Conservation (phyloP, 2,888 invertebrate species). For the Endomychus coccineus region DNA sequence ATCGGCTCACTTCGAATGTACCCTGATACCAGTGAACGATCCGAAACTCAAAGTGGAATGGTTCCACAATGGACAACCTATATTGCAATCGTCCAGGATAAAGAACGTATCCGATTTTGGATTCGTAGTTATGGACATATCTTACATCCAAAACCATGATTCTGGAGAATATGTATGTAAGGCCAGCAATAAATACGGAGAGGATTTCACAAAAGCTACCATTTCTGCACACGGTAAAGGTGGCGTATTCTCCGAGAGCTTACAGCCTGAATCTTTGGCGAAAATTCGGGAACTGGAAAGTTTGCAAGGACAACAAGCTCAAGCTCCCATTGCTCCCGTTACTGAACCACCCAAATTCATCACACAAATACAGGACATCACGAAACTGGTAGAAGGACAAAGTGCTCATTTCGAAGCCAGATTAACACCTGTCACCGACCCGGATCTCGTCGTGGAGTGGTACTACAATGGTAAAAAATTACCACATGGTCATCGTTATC, state of each 20-base stretch:
- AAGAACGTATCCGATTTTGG: conserved; percentile 94
- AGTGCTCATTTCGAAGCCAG: conserved; percentile 91
- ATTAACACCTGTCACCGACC: conserved; percentile 89
- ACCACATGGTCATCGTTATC: conserved; percentile 90
- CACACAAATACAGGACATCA: conserved; percentile 77
- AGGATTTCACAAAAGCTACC: conserved; percentile 80
- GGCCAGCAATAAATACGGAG: conserved; percentile 85
- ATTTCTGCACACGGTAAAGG: conserved; percentile 76
- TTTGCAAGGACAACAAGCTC: conserved; percentile 58
- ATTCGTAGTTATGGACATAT: conserved; percentile 88
- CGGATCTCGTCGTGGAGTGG: conserved; percentile 92
- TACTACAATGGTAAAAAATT: conserved; percentile 87
- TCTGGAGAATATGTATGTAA: conserved; percentile 89
- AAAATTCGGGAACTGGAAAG: conserved; percentile 82
- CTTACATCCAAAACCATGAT: conserved; percentile 89
- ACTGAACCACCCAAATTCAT: conserved; percentile 83
- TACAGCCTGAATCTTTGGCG: conserved; percentile 86
- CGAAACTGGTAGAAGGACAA: conserved; percentile 87
- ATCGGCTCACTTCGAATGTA: conserved; percentile 92
- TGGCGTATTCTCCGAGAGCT: conserved; percentile 79
- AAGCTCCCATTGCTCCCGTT: conserved; percentile 56
- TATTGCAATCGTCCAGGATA: conserved; percentile 83
- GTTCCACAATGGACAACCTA: conserved; percentile 89
- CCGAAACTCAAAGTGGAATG: conserved; percentile 92
- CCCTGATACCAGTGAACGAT: conserved; percentile 87